Conservation (phyloP, 2,888 invertebrate species). For the Sinodicranocentrus sp. region DNA sequence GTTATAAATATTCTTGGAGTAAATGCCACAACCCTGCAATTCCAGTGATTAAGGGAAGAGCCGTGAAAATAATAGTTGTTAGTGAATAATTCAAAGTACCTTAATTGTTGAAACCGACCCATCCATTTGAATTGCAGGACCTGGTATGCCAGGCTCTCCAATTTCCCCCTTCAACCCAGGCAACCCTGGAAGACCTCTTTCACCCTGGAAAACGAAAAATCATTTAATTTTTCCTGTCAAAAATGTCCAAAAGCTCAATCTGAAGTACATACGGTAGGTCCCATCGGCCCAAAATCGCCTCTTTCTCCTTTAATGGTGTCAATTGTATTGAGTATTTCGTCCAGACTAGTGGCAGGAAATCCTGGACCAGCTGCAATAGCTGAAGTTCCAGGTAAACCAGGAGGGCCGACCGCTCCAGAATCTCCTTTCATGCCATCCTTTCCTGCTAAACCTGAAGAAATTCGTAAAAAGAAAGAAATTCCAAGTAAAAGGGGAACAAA, state of each 20-base stretch:
- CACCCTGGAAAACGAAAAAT: slow-evolving; percentile 45
- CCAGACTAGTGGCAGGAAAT: slow-evolving; percentile 31
- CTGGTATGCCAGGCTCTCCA: slow-evolving; percentile 76
- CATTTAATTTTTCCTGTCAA: background rate
- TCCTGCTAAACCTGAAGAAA: slow-evolving; percentile 57
- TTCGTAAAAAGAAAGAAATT: background rate
- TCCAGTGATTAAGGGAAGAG: too few species aligned
- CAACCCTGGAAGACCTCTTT: slow-evolving; percentile 75
- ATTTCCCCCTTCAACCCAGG: slow-evolving; percentile 82
- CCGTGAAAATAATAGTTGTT: too few species aligned
- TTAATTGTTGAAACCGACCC: background rate
- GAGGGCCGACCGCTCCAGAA: slow-evolving; percentile 56
- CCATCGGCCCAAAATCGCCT: slow-evolving; percentile 66
- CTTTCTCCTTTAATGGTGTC: slow-evolving; percentile 67
- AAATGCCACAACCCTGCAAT: too few species aligned
- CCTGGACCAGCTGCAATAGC: slow-evolving; percentile 18
- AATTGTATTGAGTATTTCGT: slow-evolving; percentile 56
- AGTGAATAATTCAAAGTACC: slow-evolving; percentile 7
- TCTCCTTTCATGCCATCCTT: slow-evolving; percentile 64
- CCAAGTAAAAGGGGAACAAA: background rate
- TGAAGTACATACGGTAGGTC: slow-evolving; percentile 51
- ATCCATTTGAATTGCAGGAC: slow-evolving; percentile 60
- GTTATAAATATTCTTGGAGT: too few species aligned
- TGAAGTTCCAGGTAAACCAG: slow-evolving; percentile 61
- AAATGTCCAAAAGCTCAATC: background rate